phyloP scores from a whole-genome alignment of 2,797 vertebrate species.

The Gadopsis bispinosus region DNA sequence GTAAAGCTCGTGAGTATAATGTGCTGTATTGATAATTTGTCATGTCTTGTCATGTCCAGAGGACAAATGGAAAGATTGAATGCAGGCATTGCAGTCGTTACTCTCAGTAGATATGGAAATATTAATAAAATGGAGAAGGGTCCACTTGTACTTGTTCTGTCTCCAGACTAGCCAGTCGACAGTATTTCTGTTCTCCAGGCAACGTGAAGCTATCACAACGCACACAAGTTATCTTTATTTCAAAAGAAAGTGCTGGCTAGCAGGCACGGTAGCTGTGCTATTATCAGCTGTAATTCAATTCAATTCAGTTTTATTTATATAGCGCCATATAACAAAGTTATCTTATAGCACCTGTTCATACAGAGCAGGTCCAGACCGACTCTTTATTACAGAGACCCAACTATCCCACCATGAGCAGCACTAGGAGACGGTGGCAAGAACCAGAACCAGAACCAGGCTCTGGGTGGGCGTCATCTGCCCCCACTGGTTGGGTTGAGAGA shows the following conservation, averaged over 20 bases:
- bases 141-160: background rate
- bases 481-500: no score
- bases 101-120: conserved; percentile 17
- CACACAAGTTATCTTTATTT: background rate
- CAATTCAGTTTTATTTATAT: no score
- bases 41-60: conserved; percentile 15
- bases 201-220: background rate
- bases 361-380: no score
- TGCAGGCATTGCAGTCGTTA: background rate
- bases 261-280: background rate
- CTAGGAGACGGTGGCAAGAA: no score
- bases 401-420: no score
- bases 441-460: no score
- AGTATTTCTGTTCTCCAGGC: background rate
- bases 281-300: background rate
- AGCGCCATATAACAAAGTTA: no score
- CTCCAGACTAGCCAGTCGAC: conserved; percentile 17
- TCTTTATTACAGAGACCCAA: no score
- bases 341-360: no score
- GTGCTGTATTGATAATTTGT: conserved; percentile 26
- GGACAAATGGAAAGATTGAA: conserved; percentile 14
- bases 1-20: conserved; percentile 22
- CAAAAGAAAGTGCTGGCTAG: background rate
- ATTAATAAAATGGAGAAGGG: conserved; percentile 3
- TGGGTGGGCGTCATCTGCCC: no score